Conservation (phyloP, 2,888 invertebrate species). For the Cenopis cana region DNA sequence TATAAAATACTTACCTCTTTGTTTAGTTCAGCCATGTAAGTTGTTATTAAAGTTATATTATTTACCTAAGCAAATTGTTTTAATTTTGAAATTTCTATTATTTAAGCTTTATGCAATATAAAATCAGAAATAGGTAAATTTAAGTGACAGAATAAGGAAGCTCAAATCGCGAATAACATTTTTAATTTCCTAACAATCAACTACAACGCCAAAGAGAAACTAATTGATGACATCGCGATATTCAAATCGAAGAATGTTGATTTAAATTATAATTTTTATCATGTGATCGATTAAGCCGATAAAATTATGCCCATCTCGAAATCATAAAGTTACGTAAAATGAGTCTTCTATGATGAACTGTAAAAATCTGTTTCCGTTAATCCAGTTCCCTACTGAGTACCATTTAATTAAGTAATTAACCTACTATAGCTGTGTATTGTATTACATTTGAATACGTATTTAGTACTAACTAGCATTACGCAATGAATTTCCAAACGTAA, state of each 20-base stretch:
- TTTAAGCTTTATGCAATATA: no score
- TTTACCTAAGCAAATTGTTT: no score
- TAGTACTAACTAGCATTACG: conserved; percentile 7
- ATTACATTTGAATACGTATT: conserved; percentile 29
- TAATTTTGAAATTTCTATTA: no score
- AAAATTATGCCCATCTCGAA: conserved; percentile 13
- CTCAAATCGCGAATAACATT: neutral
- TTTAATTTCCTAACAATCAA: neutral
- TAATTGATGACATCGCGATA: neutral
- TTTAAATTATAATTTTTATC: neutral
- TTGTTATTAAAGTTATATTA: conserved; percentile 24
- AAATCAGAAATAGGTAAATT: no score
- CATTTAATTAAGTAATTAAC: conserved; percentile 32
- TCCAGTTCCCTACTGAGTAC: conserved; percentile 46
- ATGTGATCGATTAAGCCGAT: conserved; percentile 12
- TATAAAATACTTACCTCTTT: conserved; percentile 34
- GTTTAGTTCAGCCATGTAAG: conserved; percentile 24
- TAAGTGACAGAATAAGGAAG: no score
- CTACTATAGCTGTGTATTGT: conserved; percentile 15
- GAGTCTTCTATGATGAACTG: conserved; percentile 42
- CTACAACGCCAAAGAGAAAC: neutral
- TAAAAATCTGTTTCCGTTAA: conserved; percentile 48
- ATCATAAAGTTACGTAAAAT: conserved; percentile 20
- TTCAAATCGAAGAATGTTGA: neutral
- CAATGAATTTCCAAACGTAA: neutral